These are phyloP conservation scores for Allacma fusca DNA, from an alignment of 2,888 invertebrate species.

Conservation along the genomic window DNA sequence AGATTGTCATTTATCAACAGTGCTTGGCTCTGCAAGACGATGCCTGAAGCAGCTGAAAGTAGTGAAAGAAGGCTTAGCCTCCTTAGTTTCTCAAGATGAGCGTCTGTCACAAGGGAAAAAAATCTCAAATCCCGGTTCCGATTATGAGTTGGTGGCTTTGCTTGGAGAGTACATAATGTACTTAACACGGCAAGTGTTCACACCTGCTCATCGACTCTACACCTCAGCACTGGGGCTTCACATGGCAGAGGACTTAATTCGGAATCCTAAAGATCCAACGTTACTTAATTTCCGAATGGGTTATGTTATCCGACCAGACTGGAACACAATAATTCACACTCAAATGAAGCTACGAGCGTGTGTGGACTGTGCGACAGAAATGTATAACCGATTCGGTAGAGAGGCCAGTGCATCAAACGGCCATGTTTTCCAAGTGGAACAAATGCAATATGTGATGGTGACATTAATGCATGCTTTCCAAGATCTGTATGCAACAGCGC, in stretches of 20 bases:
- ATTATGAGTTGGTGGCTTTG: constrained; percentile 35
- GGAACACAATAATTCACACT: constrained; percentile 45
- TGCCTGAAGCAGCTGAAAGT: constrained; percentile 48
- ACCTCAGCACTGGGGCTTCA: constrained; percentile 56
- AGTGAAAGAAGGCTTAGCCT: constrained; percentile 52
- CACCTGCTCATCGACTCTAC: constrained; percentile 58
- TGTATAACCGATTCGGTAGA: constrained; percentile 52
- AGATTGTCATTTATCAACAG: constrained; percentile 53
- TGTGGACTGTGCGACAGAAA: constrained; percentile 54
- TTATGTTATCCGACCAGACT: constrained; percentile 10
- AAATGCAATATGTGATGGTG: constrained; percentile 53
- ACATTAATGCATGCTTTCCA: constrained; percentile 54
- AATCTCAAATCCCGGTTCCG: constrained; percentile 41
- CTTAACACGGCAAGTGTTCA: constrained; percentile 55
- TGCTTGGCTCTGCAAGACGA: constrained; percentile 52
- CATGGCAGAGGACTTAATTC: constrained; percentile 56
- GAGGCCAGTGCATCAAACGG: background rate
- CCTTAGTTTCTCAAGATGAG: constrained; percentile 54
- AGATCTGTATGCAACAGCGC: constrained; percentile 51
- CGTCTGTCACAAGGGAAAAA: constrained; percentile 50
- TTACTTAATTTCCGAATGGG: constrained; percentile 48
- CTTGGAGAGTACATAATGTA: constrained; percentile 45
- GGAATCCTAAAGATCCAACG: constrained; percentile 52
- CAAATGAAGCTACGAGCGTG: constrained; percentile 52
- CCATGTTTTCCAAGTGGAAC: constrained; percentile 33